Percentiles rank a stretch among this genome's conserved stretches.
Conservation (phyloP, 2,113 vertebrate genomes). For the Tor tambroides region DNA sequence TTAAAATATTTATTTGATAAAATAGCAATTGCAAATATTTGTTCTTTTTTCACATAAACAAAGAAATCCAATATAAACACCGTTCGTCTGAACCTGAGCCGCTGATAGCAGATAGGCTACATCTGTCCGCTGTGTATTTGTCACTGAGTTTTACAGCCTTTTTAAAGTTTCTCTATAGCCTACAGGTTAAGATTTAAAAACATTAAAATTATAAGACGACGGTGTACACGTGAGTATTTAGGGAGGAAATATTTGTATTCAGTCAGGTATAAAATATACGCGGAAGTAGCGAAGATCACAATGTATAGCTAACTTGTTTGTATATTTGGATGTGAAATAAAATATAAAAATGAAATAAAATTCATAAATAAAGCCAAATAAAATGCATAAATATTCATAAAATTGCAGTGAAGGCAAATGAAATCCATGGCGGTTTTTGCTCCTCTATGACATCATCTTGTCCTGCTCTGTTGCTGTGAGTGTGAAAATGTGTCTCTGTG, state of each 20-base stretch:
- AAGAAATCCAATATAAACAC: background rate
- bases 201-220: background rate
- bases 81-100: background rate
- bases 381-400: background rate
- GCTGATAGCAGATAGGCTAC: background rate
- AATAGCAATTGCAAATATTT: background rate
- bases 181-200: background rate
- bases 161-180: background rate
- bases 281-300: background rate
- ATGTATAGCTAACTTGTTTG: background rate
- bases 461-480: conserved; percentile 40
- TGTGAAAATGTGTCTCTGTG: conserved; percentile 49
- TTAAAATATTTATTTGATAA: background rate
- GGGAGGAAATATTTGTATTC: background rate
- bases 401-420: background rate
- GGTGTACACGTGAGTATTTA: background rate
- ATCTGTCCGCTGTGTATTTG: background rate
- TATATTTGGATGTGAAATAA: background rate
- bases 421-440: background rate
- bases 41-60: background rate
- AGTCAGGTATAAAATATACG: background rate
- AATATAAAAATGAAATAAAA: background rate
- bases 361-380: background rate
- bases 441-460: conserved; percentile 14
- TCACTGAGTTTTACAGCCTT: background rate